These are phyloP conservation scores for Tilapia sparmanii DNA, from an alignment of 2,113 vertebrate genomes.

Conservation along the genomic window DNA sequence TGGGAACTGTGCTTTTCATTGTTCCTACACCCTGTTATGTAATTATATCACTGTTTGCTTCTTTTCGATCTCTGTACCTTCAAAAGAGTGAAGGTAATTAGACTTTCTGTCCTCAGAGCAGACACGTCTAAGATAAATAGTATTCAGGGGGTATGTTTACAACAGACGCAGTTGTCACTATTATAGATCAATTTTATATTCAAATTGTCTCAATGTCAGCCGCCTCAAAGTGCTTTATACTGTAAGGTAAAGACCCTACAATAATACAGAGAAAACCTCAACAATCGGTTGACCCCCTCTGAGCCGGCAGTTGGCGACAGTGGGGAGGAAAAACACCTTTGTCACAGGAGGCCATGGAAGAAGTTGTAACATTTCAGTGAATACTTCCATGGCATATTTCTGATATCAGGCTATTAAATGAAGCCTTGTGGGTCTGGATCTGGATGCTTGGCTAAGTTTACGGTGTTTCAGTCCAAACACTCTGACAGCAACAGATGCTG, in stretches of 20 bases:
- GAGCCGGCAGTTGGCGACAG: not conserved
- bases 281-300: not conserved
- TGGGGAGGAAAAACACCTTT: not conserved
- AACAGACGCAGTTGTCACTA: not conserved
- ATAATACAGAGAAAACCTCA: not conserved
- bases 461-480: not conserved
- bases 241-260: not conserved
- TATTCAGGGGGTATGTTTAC: no score
- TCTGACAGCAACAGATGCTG: not conserved
- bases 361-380: not conserved
- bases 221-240: not conserved
- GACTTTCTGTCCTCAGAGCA: not conserved
- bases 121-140: not conserved
- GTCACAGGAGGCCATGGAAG: not conserved
- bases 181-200: not conserved
- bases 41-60: constrained; percentile 6
- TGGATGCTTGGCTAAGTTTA: not conserved
- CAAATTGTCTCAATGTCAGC: not conserved
- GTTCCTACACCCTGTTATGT: not conserved
- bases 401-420: not conserved
- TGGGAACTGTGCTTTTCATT: not conserved
- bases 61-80: not conserved
- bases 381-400: not conserved
- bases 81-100: not conserved
- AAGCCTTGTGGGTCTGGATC: not conserved